Conservation (phyloP, 2,797 vertebrate genomes). For the Molothrus aeneus region DNA sequence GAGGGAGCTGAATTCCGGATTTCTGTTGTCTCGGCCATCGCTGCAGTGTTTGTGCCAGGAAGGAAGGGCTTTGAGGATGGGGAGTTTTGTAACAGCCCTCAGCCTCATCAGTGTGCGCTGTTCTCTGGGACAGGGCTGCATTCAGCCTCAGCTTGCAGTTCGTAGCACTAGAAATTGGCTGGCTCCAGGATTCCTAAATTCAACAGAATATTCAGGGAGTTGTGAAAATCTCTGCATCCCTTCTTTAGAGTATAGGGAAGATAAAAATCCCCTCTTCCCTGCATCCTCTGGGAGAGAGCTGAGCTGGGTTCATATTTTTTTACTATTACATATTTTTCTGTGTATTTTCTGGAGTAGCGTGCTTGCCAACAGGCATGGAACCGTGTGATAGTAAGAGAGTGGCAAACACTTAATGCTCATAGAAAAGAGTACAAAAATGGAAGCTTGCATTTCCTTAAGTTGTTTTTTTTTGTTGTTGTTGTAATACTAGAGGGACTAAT, state of each 20-base stretch:
- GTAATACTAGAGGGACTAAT: background rate
- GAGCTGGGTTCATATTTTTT: background rate
- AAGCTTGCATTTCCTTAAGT: background rate
- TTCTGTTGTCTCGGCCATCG: fast-evolving
- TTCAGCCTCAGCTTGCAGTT: background rate
- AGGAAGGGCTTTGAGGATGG: background rate
- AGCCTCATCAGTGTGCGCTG: fast-evolving
- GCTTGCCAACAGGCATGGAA: background rate
- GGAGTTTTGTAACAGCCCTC: background rate
- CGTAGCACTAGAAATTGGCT: background rate
- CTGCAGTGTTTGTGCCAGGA: background rate
- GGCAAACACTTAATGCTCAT: fast-evolving
- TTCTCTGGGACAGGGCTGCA: background rate
- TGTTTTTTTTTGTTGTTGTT: background rate
- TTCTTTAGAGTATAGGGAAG: background rate
- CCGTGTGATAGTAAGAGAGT: background rate
- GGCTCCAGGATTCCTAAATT: background rate
- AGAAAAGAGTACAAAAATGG: background rate
- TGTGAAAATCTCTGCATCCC: fast-evolving
- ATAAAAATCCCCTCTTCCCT: background rate
- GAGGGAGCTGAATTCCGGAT: background rate
- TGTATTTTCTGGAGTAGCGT: background rate
- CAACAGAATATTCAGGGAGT: background rate
- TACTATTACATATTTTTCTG: background rate
- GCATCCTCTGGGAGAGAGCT: background rate